Base-by-base conservation (phyloP, 2,113 vertebrate genomes). In the Cavia porcellus region DNA sequence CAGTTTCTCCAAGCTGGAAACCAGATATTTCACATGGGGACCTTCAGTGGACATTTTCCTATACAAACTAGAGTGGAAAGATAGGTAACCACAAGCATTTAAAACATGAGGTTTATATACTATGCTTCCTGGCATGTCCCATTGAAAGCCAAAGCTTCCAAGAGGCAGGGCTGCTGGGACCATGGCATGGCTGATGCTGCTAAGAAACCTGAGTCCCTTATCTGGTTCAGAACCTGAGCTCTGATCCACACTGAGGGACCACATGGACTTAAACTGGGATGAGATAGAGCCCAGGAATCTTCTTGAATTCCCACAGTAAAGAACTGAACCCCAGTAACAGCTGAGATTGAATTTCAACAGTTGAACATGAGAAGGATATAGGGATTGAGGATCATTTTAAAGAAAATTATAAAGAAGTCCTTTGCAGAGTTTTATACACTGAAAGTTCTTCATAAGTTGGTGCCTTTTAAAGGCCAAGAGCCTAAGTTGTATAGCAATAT, bases 321-420 rank as follows among this genome's bases (percentile, higher is more conserved):
- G 15, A 81, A 75, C 14, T 10, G 11, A 92, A 38, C 47, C 61
- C 74, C 50, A 59, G 0, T 47, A 79, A 35, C 5, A 55, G 1
- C n/a, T 42, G 0, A 72, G 24, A 74, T 68, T 77, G 35, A 88
- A 59, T 88, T 93, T 92, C 35, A 86, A 52, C 13, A 81, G 25
- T 20, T 94, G 32, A 87, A 24, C 38, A 70, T 13, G 15, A 91
- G 38, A 68, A 5, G 66, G 42, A 81, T 22, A 28, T 2, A 57
- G 17, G n/a, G 5, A 42, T 47, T 62, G n/a, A 92, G 10, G 7
- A 84, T 8, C 28, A 3, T 75, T 94, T 89, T 85, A 52, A 85
- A 82, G 30, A 82, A 86, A 96, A 89, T 66, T 45, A 95, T 59
- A 81, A 97, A 95, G 30, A 87, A 95, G 93, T 13, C 2, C 92